These are phyloP conservation scores for Lycaena phlaeas DNA, from an alignment of 2,888 invertebrate species.

Conservation along the genomic window DNA sequence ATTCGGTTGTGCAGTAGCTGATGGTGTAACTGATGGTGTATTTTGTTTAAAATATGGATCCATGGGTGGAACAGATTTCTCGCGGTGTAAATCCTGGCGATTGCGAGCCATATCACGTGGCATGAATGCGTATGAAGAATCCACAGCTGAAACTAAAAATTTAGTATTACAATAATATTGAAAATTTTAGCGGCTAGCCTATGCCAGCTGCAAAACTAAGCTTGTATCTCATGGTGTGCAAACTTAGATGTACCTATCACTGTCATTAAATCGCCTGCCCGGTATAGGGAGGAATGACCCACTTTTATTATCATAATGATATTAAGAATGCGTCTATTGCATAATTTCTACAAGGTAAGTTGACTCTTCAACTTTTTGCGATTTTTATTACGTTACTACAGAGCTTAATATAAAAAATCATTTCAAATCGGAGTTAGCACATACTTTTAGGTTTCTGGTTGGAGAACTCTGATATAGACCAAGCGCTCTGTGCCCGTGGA, in stretches of 20 bases:
- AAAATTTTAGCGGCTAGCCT: too few species aligned
- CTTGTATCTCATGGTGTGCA: too few species aligned
- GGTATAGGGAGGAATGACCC: too few species aligned
- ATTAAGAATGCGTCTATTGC: too few species aligned
- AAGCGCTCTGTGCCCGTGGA: constrained; percentile 42
- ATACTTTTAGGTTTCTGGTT: constrained; percentile 41
- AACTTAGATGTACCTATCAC: too few species aligned
- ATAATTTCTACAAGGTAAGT: too few species aligned
- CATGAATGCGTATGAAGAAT: constrained; percentile 49
- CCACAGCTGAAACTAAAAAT: constrained; percentile 42
- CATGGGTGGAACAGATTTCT: constrained; percentile 32
- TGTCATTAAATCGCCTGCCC: too few species aligned
- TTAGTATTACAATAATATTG: too few species aligned
- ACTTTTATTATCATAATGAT: too few species aligned
- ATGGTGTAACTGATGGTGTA: constrained; percentile 26
- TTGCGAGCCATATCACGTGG: constrained; percentile 41
- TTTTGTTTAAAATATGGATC: constrained; percentile 38
- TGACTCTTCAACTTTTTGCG: too few species aligned
- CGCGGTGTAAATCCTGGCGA: constrained; percentile 27
- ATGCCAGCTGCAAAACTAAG: too few species aligned
- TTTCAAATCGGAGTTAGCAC: constrained; percentile 12
- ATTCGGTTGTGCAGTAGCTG: constrained; percentile 29
- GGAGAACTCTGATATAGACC: constrained; percentile 35
- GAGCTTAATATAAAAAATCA: constrained; percentile 1
- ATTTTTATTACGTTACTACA: neutral